Base-by-base conservation (phyloP, 1,140 invertebrate species). In the Zaprionus gabonicus region DNA sequence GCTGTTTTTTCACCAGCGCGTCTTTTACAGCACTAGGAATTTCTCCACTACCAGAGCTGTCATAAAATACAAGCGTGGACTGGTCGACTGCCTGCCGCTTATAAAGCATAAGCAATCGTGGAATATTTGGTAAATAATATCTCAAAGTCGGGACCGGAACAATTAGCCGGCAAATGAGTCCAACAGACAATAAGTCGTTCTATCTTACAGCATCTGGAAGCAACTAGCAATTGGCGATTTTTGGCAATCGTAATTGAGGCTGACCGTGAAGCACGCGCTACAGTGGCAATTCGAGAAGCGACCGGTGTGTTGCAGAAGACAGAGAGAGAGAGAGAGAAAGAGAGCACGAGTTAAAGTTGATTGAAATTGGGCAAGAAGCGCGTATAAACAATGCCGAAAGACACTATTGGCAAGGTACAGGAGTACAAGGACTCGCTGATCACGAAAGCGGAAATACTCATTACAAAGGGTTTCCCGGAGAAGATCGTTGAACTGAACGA, bases 401-500 rank as follows among this genome's bases (percentile, higher is more conserved):
- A 92, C 51, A 92, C 88, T 27, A 78, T 91, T 31, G 68, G 56
- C 4, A 92, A 91, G 73, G 91, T 92, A 23, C 95, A 96, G 91
- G 96, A 97, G 85, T 97, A 97, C 93, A 97, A 97, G 94, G 96
- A 97, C 84, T 95, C 95, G 20, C 92, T 97, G 62, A 97, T 97
- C 93, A 94, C 94, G 36, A 96, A 97, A 93, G 97, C 97, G 15
- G 98, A 99, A 92, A 95, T 96, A 79, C 93, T 98, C 46, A 95
- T 98, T 62, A 94, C 97, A 38, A 96, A 96, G 92, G 96, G 96
- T 49, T 98, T 99, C 93, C 98, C 98, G 2, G 96, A 97, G 87
- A 98, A 98, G 93, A 98, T 98, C 75, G 95, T 98, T 1, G 96
- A 96, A 92, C 93, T 99, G 55, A 98, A 98, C 93, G 95, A 96